phyloP scores from a whole-genome alignment of 2,113 vertebrate genomes.

The Lepidothrix coronata region DNA sequence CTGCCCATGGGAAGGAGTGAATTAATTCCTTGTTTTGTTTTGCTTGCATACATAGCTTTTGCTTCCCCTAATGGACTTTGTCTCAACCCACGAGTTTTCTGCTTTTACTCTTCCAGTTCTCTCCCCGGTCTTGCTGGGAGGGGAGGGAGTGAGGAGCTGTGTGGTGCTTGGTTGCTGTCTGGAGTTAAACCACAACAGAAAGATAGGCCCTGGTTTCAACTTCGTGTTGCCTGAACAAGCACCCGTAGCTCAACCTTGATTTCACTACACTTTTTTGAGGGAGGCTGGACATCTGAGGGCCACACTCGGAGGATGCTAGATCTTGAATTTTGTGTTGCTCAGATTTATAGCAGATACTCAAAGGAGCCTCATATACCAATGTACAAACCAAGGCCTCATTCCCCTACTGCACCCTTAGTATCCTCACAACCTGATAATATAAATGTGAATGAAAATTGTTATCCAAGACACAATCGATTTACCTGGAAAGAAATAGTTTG shows the following conservation, averaged over 20 bases:
- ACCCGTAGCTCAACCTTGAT: not conserved
- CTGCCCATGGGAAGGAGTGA: not conserved
- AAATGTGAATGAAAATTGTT: not conserved
- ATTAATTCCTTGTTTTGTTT: not conserved
- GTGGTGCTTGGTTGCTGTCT: not conserved
- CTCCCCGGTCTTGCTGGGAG: fast-evolving
- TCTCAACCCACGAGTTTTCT: not conserved
- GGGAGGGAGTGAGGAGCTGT: fast-evolving
- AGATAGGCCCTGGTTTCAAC: not conserved
- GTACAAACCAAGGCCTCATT: not conserved
- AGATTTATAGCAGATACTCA: not conserved
- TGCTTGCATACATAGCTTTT: not conserved
- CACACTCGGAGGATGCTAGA: not conserved
- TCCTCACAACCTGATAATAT: not conserved
- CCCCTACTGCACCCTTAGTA: not conserved
- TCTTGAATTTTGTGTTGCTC: not conserved
- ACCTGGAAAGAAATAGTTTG: not conserved
- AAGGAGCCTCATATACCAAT: not conserved
- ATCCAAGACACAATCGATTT: not conserved
- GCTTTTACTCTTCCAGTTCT: not conserved
- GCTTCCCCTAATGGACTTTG: not conserved
- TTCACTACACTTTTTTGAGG: not conserved
- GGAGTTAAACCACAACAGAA: not conserved
- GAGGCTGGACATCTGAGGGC: not conserved
- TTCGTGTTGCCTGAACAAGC: not conserved